Conservation (phyloP, 2,888 invertebrate species). For the Itoplectis maculator region DNA sequence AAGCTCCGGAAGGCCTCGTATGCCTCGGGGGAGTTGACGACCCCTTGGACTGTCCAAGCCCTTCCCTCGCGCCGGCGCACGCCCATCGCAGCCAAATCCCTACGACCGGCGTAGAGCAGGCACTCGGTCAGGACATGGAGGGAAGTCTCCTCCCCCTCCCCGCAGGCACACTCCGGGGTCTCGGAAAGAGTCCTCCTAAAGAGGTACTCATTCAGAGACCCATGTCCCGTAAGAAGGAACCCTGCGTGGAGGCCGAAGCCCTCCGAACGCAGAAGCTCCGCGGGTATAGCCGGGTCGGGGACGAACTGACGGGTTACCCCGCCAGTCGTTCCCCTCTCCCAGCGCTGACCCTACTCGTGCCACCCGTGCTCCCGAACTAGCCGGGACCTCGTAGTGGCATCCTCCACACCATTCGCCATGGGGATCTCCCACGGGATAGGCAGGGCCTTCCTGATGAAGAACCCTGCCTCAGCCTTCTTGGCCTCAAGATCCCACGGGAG, state of each 20-base stretch:
- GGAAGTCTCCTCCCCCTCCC: constrained; percentile 10
- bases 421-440: constrained; percentile 33
- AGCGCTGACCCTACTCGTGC: too few species aligned
- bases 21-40: background rate
- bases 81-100: background rate
- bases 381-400: background rate
- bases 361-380: background rate
- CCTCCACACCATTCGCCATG: background rate
- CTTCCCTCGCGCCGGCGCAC: background rate
- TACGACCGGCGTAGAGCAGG: background rate
- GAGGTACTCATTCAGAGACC: constrained; percentile 8
- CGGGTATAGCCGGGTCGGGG: background rate
- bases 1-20: constrained; percentile 9
- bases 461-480: constrained; percentile 29
- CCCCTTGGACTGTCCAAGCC: background rate
- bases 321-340: background rate
- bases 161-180: constrained; percentile 3
- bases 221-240: too few species aligned
- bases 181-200: constrained; percentile 8
- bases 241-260: too few species aligned
- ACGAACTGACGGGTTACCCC: background rate
- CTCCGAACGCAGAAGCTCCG: background rate
- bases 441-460: constrained; percentile 15
- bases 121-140: constrained; percentile 1
- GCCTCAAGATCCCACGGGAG: constrained; percentile 61